phyloP scores from a whole-genome alignment of 2,888 invertebrate species.

The Euzetes globulus region DNA sequence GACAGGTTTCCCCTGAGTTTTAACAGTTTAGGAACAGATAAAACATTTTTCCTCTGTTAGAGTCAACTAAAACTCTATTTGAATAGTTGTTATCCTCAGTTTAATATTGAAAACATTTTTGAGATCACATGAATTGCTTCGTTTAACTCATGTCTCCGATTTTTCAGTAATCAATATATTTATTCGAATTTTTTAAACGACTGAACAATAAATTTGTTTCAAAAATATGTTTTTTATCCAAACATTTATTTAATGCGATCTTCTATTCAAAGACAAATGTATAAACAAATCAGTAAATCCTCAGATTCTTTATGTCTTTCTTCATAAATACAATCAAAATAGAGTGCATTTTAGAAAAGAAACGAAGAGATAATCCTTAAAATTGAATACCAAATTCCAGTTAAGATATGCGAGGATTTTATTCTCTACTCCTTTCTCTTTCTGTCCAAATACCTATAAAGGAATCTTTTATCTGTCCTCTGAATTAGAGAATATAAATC shows the following conservation, averaged over 20 bases:
- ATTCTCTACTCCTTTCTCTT: neutral
- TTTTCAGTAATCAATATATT: neutral
- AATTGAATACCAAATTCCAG: neutral
- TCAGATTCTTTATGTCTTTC: neutral
- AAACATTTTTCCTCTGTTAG: too few species aligned
- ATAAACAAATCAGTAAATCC: neutral
- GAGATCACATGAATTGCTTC: neutral
- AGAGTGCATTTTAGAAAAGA: neutral
- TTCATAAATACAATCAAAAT: neutral
- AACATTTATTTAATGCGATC: neutral
- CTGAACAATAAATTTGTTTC: neutral
- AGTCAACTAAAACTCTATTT: too few species aligned
- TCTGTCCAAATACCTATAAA: neutral
- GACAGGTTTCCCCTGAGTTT: neutral
- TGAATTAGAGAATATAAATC: neutral
- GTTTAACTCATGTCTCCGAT: neutral
- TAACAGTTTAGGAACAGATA: neutral
- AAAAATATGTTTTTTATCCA: neutral
- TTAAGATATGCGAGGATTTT: neutral
- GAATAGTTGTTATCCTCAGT: too few species aligned
- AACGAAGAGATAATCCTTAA: neutral
- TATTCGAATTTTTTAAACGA: neutral
- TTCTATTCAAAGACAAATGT: neutral
- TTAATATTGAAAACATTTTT: neutral
- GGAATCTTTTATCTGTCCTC: neutral